Evolutionary conservation across 2,113 vertebrate species (phyloP), one percentile per base, ranked within the genome.

Genomic region (Nothoprocta perdicaria): DNA sequence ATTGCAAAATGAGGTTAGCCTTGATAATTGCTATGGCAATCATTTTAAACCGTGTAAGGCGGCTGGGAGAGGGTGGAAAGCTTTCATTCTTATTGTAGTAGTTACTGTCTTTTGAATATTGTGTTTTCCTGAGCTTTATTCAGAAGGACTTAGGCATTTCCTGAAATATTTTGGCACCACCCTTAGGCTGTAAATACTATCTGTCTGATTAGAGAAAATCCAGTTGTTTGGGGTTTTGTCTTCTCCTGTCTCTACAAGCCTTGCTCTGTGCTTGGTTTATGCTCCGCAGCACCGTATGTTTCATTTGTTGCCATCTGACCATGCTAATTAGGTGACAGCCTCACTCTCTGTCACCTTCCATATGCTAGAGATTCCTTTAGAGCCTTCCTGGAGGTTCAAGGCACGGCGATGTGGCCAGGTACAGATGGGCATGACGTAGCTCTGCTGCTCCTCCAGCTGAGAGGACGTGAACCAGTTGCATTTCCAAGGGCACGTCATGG

Each of bases 131-230:
- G 73, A 80, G 78, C 95, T 94, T 93, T 91, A 83, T 88, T 95
- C 93, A 92, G 85, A 95, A 72, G 88, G 78, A 52, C 60, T 84
- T 80, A 81, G 91, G 74, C 85, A 91, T 95, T 96, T 96, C 94
- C 93, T 96, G 81, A 96, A 92, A 95, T 95, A 94, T 94, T 95
- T 96, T 96, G 95, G 85, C 95, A 93, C 75, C 53, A 35, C 50
- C 31, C 48, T 0, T 48, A 76, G 88, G 80, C 93, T 95, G 72
- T 95, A 97, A 93, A 96, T 96, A 94, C 81, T 95, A 84, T 87
- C 90, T 90, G 80, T 85, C 92, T 65, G 71, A 90, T 96, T 94
- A 95, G 95, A 97, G 84, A 92, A 92, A 94, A 89, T 86, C 86
- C 62, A 77, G 67, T 93, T 94, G 79, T 77, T 95, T 61, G 29